A percentile compares a stretch with the other conserved stretches of the same genome.
These are phyloP conservation scores for Nasonovia ribisnigri DNA, from an alignment of 2,888 invertebrate genomes.

Conservation along the genomic window DNA sequence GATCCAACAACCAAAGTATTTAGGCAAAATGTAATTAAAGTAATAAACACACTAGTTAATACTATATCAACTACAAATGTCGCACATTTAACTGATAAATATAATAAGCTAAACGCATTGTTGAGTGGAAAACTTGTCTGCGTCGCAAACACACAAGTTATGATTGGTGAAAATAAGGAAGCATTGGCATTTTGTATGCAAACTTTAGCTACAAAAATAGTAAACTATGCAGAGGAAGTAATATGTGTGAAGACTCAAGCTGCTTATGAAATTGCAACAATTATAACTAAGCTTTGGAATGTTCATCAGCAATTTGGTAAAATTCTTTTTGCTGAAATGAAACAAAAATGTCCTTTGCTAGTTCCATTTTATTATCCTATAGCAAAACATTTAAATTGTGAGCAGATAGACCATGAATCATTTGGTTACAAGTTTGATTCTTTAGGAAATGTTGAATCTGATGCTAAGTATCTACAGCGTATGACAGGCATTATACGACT, in stretches of 20 bases:
- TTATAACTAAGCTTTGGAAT: constrained; percentile 84
- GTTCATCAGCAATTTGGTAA: constrained; percentile 85
- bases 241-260: constrained; percentile 88
- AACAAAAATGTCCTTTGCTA: constrained; percentile 84
- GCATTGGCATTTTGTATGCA: constrained; percentile 50
- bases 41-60: constrained; percentile 89
- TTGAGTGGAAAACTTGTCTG: constrained; percentile 70
- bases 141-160: constrained; percentile 46
- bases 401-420: constrained; percentile 73
- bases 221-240: constrained; percentile 83
- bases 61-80: constrained; percentile 84
- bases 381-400: constrained; percentile 78
- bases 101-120: constrained; percentile 78
- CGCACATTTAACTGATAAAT: constrained; percentile 82
- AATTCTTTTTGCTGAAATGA: constrained; percentile 83
- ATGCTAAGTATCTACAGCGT: constrained; percentile 86
- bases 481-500: constrained; percentile 89
- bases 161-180: constrained; percentile 37
- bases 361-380: constrained; percentile 84
- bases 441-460: constrained; percentile 79
- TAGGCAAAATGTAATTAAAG: constrained; percentile 50
- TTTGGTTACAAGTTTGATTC: constrained; percentile 79
- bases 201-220: constrained; percentile 41
- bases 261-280: constrained; percentile 86
- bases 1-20: constrained; percentile 49